Evolutionary conservation across 2,888 invertebrate species (phyloP), one percentile per base, ranked within the genome.

Genomic region (Athalia cordata): DNA sequence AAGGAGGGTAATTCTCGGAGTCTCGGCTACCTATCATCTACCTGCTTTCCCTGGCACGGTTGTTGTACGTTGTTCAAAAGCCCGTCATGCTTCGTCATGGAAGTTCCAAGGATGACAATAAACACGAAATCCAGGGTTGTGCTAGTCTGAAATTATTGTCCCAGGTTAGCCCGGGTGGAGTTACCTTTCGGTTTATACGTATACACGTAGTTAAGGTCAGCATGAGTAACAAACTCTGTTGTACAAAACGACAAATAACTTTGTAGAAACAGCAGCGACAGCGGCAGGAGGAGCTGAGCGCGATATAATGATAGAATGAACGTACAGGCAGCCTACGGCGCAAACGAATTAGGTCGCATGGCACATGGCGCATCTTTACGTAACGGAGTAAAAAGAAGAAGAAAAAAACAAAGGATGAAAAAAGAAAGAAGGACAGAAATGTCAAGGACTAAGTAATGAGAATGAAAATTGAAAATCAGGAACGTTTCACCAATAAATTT

Each of bases 41-140:
- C 11, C n/a, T n/a, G n/a, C 55, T n/a, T 11, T n/a, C 55, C n/a
- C n/a, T 4, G 55, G 55, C 55, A 55, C 55, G 6, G n/a, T 55
- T 55, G 55, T 29, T 7, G 11, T 52, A 6, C 55, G 64, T 65
- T 65, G 11, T 45, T 45, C 13, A 11, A 59, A 13, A 57, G 47
- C 47, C 7, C 43, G 72, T 57, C 57, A 72, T 47, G 72, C 52
- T 59, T 45, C 72, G 59, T 52, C 15, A 59, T 52, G 47, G 8
- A 57, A 13, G 52, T 72, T 72, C 59, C 59, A 72, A 72, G 59
- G 72, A 72, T 72, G 59, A 59, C 72, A 72, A 72, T 72, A 59
- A 72, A 57, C 72, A 47, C 59, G 72, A 72, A 72, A 72, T n/a
- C 57, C 13, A 45, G 15, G 7, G 5, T 57, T 45, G 59, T 13